Conservation (phyloP, 2,113 vertebrate genomes). For the Siniperca chuatsi region DNA sequence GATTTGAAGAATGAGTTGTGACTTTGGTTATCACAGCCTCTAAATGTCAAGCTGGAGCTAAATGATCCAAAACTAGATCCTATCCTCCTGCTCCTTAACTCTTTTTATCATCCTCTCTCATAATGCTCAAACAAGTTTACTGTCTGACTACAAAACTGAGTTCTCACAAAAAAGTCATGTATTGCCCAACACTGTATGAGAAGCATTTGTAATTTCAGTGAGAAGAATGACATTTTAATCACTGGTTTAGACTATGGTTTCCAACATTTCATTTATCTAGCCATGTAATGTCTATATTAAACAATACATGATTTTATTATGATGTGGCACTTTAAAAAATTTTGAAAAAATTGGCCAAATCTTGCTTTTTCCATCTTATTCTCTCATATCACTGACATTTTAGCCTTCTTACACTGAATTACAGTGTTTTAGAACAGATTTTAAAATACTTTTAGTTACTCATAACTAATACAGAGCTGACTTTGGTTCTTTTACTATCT, state of each 20-base stretch:
- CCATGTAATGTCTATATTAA: not conserved
- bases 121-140: not conserved
- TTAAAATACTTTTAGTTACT: not conserved
- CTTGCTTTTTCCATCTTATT: not conserved
- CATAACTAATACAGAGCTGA: not conserved
- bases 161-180: not conserved
- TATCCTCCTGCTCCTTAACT: not conserved
- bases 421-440: not conserved
- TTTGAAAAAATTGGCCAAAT: not conserved
- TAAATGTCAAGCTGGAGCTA: not conserved
- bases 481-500: not conserved
- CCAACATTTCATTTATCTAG: no score
- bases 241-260: not conserved
- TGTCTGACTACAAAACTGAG: not conserved
- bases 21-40: constrained; percentile 5
- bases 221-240: not conserved
- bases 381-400: not conserved
- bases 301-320: not conserved
- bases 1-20: constrained; percentile 6
- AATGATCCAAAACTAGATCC: not conserved
- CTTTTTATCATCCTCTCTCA: not conserved
- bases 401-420: no score
- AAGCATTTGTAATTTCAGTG: not conserved
- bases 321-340: not conserved
- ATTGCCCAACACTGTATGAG: not conserved